These are phyloP conservation scores for Tillus elongatus DNA, from an alignment of 2,888 invertebrate species.

Conservation along the genomic window DNA sequence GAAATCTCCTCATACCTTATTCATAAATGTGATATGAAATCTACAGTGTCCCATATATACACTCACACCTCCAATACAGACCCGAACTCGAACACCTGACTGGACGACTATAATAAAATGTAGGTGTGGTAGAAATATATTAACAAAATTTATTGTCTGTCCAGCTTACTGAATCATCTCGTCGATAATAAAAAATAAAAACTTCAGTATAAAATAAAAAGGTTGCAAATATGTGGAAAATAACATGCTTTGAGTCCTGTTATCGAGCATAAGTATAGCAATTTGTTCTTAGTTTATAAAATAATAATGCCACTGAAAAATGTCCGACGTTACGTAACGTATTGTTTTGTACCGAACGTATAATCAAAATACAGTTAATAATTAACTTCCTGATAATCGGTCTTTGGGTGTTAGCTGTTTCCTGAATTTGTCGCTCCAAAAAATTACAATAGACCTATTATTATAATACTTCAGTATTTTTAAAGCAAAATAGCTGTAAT, in stretches of 20 bases:
- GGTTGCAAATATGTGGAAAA: constrained; percentile 35
- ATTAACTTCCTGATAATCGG: no score
- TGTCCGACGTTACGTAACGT: constrained; percentile 22
- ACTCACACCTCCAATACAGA: not conserved
- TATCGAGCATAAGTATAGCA: constrained; percentile 35
- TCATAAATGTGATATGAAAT: constrained; percentile 33
- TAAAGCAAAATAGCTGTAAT: no score
- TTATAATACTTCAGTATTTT: no score
- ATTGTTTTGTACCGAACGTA: constrained; percentile 1
- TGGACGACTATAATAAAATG: constrained; percentile 32
- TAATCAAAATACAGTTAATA: no score
- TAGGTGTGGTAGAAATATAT: constrained; percentile 34
- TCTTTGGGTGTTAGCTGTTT: no score
- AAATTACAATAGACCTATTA: no score
- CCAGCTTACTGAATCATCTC: constrained; percentile 26
- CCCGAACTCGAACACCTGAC: not conserved
- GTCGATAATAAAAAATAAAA: constrained; percentile 21
- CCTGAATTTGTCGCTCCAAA: no score
- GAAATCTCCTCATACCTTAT: constrained; percentile 29
- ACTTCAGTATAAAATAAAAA: constrained; percentile 23
- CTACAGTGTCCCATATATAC: constrained; percentile 24
- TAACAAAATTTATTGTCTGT: constrained; percentile 35
- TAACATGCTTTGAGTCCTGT: constrained; percentile 33
- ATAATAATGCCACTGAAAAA: constrained; percentile 36
- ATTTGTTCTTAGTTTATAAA: constrained; percentile 37